phyloP scores from a whole-genome alignment of 2,888 invertebrate genomes.

The Lasioglossum morio region DNA sequence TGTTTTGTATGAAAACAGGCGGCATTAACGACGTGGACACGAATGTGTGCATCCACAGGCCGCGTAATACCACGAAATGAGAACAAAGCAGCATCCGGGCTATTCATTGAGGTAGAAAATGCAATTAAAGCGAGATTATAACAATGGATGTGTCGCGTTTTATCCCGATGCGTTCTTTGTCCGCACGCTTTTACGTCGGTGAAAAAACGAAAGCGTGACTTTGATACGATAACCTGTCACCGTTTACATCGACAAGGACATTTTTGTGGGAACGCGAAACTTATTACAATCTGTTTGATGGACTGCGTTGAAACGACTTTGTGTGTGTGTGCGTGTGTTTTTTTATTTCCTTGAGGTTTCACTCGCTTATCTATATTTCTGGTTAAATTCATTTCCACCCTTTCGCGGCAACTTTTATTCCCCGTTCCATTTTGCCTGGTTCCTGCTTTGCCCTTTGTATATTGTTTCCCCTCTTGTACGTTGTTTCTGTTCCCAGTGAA shows the following conservation, averaged over 20 bases:
- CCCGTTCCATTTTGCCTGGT: not conserved
- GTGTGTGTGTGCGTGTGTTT: not conserved
- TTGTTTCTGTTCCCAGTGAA: not conserved
- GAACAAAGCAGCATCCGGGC: constrained; percentile 64
- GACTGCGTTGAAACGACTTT: not conserved
- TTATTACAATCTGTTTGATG: constrained; percentile 22
- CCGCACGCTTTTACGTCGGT: not conserved
- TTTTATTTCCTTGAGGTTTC: not conserved
- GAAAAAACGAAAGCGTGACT: constrained; percentile 28
- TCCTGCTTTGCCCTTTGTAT: not conserved
- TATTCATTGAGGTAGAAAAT: constrained; percentile 67
- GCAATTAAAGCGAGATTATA: constrained; percentile 71
- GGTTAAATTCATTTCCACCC: not conserved
- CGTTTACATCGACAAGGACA: constrained; percentile 3
- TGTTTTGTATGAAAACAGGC: constrained; percentile 53
- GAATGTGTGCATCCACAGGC: constrained; percentile 40
- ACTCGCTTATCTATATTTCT: not conserved
- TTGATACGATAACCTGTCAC: constrained; percentile 27
- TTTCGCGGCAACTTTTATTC: not conserved
- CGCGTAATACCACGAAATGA: constrained; percentile 62
- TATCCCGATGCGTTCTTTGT: constrained; percentile 37
- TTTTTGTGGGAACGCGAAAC: constrained; percentile 1
- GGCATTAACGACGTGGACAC: constrained; percentile 52
- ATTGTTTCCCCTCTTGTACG: not conserved
- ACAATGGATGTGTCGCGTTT: constrained; percentile 66